phyloP scores from a whole-genome alignment of 2,797 vertebrate genomes.

The Manis javanica region DNA sequence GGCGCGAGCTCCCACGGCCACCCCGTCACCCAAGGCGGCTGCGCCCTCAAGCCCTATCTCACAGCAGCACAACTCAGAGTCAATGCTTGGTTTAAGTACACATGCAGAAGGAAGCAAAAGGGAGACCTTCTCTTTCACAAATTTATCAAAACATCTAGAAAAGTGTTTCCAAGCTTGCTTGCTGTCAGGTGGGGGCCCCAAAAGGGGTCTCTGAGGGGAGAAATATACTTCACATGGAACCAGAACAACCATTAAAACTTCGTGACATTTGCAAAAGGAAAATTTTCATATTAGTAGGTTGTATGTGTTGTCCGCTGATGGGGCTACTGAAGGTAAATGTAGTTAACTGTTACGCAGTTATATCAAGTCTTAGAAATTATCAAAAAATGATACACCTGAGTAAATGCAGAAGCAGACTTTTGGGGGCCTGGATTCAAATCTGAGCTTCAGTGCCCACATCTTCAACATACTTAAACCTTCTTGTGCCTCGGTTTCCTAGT shows the following conservation, averaged over 20 bases:
- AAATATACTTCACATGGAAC: background rate
- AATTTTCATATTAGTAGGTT: background rate
- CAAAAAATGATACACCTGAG: background rate
- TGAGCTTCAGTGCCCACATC: background rate
- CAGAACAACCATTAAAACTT: background rate
- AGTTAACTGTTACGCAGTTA: background rate
- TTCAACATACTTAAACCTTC: background rate
- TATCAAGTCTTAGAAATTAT: background rate
- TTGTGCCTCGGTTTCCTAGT: background rate
- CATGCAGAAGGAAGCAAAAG: background rate
- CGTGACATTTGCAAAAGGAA: background rate
- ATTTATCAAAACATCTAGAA: background rate
- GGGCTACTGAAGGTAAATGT: background rate
- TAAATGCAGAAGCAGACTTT: background rate
- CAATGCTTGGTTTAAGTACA: background rate
- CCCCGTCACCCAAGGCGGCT: fast-evolving
- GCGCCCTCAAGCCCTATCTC: background rate
- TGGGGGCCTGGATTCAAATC: background rate
- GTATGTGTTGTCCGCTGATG: background rate
- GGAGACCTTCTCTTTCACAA: background rate
- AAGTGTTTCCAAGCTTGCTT: background rate
- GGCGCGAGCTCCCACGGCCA: too few species aligned
- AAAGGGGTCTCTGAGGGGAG: background rate
- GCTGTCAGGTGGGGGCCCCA: background rate
- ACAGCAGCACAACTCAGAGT: background rate